Percentiles rank a stretch among this genome's conserved stretches.
Evolutionary conservation across 2,113 vertebrate genomes (phyloP).

Genomic region (Erythrocercus mccallii): DNA sequence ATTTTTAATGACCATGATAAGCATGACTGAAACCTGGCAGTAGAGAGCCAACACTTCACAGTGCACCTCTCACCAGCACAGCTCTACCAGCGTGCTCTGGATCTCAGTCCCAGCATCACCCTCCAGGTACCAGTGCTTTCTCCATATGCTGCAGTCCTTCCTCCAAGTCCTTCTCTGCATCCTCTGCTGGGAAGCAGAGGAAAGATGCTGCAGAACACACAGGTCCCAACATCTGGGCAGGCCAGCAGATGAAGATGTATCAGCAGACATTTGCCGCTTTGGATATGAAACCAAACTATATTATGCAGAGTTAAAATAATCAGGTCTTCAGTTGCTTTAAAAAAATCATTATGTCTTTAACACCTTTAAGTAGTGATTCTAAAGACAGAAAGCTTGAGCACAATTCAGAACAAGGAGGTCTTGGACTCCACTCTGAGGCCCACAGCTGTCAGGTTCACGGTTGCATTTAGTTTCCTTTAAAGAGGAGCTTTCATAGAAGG

Average conservation of each 20-base stretch:
- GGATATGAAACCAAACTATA: neutral
- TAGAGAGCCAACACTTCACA: neutral
- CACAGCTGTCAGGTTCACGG: neutral
- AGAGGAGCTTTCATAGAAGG: slow-evolving; percentile 58
- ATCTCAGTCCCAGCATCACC: neutral
- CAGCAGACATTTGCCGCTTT: neutral
- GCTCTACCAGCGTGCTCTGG: neutral
- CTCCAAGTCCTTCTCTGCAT: neutral
- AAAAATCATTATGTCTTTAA: neutral
- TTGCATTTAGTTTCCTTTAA: slow-evolving; percentile 52
- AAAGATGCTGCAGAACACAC: neutral
- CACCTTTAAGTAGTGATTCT: neutral
- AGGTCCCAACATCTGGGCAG: neutral
- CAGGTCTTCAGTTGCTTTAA: neutral
- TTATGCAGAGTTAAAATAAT: neutral
- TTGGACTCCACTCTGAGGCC: neutral
- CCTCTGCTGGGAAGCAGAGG: neutral
- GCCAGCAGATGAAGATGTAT: neutral
- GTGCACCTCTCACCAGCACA: neutral
- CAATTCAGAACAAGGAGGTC: neutral
- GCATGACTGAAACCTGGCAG: neutral
- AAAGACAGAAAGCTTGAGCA: neutral
- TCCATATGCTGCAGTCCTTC: neutral
- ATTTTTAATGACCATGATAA: neutral
- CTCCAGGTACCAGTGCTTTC: neutral